These are phyloP conservation scores for Aurelia sp. DNA, from an alignment of 30 jellyfish, hydroid and myxozoan species.

Conservation along the genomic window DNA sequence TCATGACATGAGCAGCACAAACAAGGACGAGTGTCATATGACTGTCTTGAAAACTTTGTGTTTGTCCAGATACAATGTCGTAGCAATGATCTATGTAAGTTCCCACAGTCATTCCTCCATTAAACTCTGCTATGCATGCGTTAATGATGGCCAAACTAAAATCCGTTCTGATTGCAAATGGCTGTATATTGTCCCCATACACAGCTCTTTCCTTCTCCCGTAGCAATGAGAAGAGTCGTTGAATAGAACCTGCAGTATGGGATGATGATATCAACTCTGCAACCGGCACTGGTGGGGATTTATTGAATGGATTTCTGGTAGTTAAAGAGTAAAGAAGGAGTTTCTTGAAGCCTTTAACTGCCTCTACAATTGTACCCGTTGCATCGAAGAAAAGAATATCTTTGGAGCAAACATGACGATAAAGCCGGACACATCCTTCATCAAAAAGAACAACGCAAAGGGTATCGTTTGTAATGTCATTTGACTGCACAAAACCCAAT, in stretches of 20 bases:
- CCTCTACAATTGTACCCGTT: not conserved
- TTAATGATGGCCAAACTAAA: too few species aligned
- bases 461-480: not conserved
- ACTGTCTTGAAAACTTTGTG: too few species aligned
- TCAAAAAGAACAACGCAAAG: not conserved
- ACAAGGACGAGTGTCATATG: too few species aligned
- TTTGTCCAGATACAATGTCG: too few species aligned
- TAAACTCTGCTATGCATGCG: too few species aligned
- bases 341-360: constrained; percentile 6
- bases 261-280: constrained; percentile 3
- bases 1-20: too few species aligned
- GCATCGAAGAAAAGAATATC: not conserved
- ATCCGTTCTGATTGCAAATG: constrained; percentile 9
- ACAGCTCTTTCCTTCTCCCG: constrained; percentile 8
- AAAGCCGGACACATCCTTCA: constrained; percentile 2
- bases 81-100: too few species aligned
- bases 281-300: constrained; percentile 24
- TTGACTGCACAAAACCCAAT: not conserved
- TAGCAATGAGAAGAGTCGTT: not conserved
- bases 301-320: constrained; percentile 14
- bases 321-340: constrained; percentile 16
- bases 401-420: constrained; percentile 1
- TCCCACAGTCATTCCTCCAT: too few species aligned
- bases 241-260: constrained; percentile 22
- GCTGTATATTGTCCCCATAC: constrained; percentile 11